Conservation (phyloP, 2,797 vertebrate species). For the Atherinosoma microstoma region DNA sequence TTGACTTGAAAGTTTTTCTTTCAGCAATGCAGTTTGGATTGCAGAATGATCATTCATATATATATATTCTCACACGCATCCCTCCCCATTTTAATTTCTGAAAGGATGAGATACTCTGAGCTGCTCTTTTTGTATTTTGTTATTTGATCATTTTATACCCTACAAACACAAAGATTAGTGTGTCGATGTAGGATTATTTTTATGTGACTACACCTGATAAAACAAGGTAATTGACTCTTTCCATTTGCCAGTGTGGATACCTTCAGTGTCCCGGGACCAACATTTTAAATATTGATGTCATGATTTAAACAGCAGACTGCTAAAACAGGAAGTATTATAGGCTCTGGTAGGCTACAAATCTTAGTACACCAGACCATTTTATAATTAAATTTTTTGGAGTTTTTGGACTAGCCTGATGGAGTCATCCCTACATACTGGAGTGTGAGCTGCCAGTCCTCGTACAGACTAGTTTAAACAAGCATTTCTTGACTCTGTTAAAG, state of each 20-base stretch:
- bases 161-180: no score
- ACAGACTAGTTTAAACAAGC: neutral
- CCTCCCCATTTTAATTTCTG: no score
- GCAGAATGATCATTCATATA: no score
- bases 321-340: neutral
- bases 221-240: neutral
- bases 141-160: no score
- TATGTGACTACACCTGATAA: neutral
- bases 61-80: no score
- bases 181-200: neutral
- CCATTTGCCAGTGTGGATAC: neutral
- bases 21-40: no score
- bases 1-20: slow-evolving; percentile 9
- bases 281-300: neutral
- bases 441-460: neutral
- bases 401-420: neutral
- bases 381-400: neutral
- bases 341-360: neutral
- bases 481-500: neutral
- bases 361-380: neutral
- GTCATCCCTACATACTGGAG: neutral
- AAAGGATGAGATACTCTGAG: no score
- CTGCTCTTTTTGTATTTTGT: no score
- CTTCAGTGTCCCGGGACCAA: neutral
- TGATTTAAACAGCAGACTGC: neutral